Percentiles rank a stretch among this genome's conserved stretches.
These are phyloP conservation scores for Sylvicola cinctus DNA, from an alignment of 2,888 invertebrate genomes.

Conservation along the genomic window DNA sequence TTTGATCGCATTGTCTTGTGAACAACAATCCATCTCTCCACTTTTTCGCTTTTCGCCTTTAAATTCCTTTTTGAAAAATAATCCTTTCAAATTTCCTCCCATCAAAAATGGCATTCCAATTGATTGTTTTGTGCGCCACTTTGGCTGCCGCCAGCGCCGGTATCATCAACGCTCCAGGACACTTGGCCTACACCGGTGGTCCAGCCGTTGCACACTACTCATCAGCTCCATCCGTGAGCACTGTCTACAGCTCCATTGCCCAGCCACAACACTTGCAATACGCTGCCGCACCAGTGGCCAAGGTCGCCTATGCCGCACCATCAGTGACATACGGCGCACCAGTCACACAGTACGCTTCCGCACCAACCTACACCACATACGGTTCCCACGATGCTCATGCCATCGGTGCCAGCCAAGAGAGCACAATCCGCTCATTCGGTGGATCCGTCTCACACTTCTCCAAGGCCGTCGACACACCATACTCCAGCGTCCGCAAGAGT, in stretches of 20 bases:
- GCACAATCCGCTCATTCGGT: conserved; percentile 33
- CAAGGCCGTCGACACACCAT: conserved; percentile 36
- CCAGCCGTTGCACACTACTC: conserved; percentile 17
- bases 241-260: conserved; percentile 11
- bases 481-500: conserved; percentile 36
- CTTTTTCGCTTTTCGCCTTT: no score
- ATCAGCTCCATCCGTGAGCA: conserved; percentile 17
- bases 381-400: conserved; percentile 13
- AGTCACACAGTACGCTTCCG: conserved; percentile 11
- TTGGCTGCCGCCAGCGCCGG: conserved; percentile 40
- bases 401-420: conserved; percentile 30
- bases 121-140: conserved; percentile 33
- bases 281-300: conserved; percentile 11
- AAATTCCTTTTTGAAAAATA: no score
- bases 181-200: conserved; percentile 11
- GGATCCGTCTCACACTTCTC: conserved; percentile 34
- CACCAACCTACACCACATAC: conserved; percentile 10
- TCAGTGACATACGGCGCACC: conserved; percentile 7
- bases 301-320: conserved; percentile 14
- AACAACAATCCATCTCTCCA: no score
- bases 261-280: conserved; percentile 10
- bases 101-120: conserved; percentile 24
- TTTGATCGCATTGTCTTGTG: conserved; percentile 1
- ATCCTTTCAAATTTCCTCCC: conserved; percentile 2
- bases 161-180: conserved; percentile 21